A percentile compares a stretch with the other conserved stretches of the same genome.
Conservation (phyloP, 2,113 vertebrate species). For the Gopherus evgoodei region DNA sequence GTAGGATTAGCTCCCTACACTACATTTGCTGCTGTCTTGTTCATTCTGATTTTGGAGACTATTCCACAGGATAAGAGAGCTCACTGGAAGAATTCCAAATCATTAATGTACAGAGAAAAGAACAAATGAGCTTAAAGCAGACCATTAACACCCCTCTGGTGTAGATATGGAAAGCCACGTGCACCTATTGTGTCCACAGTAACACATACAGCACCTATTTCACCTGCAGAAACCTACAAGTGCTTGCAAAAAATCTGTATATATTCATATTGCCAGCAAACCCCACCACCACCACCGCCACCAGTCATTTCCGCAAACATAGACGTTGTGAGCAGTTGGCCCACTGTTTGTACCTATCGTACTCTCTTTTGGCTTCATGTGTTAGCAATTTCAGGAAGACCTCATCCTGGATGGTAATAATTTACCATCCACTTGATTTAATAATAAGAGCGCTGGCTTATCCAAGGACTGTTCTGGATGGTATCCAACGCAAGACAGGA, state of each 20-base stretch:
- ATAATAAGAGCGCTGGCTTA: background rate
- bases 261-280: background rate
- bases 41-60: background rate
- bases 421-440: background rate
- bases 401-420: background rate
- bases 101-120: slow-evolving; percentile 3
- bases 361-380: background rate
- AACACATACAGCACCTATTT: background rate
- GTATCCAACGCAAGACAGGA: background rate
- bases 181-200: background rate
- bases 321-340: background rate
- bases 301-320: background rate
- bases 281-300: too few species aligned
- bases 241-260: background rate
- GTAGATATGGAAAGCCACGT: background rate
- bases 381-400: background rate
- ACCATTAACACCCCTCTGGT: background rate
- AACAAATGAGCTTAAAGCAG: background rate
- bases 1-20: background rate
- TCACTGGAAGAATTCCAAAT: background rate
- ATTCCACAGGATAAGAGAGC: background rate
- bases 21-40: background rate
- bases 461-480: background rate
- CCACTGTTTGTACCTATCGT: background rate
- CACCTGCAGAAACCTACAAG: background rate